Conservation (phyloP, 2,113 vertebrate species). For the Microcebus lehilahytsara region DNA sequence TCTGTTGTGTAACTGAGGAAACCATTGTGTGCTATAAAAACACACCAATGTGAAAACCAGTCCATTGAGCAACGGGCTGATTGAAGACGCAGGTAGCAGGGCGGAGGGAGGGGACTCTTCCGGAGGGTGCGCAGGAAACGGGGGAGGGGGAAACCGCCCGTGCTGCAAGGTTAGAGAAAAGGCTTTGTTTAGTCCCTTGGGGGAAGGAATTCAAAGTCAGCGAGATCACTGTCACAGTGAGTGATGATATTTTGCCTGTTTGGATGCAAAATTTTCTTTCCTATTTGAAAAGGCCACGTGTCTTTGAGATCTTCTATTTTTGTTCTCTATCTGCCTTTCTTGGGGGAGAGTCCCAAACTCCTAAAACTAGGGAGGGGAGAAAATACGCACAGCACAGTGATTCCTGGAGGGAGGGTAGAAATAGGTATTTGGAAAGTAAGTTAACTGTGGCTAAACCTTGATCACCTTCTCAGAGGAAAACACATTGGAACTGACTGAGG, state of each 20-base stretch:
- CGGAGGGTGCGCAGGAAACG: background rate
- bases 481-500: background rate
- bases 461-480: background rate
- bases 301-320: background rate
- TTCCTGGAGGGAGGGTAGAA: background rate
- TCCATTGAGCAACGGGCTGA: background rate
- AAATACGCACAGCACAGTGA: background rate
- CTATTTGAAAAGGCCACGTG: background rate
- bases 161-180: background rate
- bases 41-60: constrained; percentile 32
- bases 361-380: too few species aligned
- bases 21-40: constrained; percentile 31
- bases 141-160: background rate
- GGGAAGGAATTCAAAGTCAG: background rate
- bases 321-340: background rate
- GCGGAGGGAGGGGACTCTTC: background rate
- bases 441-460: background rate
- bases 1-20: constrained; percentile 59
- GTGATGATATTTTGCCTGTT: background rate
- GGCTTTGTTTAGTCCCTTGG: background rate
- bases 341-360: background rate
- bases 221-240: background rate
- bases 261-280: background rate
- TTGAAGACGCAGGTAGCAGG: constrained; percentile 2
- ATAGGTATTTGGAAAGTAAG: background rate